These are phyloP conservation scores for Melanotus villosus DNA, from an alignment of 2,888 invertebrate species.

Conservation along the genomic window DNA sequence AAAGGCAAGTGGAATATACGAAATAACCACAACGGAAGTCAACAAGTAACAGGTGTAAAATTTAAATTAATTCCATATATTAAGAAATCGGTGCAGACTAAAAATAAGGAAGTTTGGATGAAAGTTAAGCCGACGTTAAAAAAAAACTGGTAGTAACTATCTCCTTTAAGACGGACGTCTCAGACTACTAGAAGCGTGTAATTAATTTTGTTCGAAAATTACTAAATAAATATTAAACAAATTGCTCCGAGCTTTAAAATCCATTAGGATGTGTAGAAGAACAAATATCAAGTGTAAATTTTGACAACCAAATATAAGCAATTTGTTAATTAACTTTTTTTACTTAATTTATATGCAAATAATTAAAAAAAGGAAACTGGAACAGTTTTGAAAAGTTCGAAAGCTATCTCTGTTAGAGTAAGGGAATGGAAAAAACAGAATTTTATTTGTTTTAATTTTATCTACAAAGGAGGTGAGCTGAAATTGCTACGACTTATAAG, in stretches of 20 bases:
- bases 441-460: too few species aligned
- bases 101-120: background rate
- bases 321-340: slow-evolving; percentile 24
- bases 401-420: too few species aligned
- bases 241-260: slow-evolving; percentile 1
- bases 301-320: background rate
- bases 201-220: slow-evolving; percentile 6
- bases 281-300: background rate
- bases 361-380: background rate
- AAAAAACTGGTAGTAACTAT: slow-evolving; percentile 6
- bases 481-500: too few species aligned
- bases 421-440: too few species aligned
- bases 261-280: slow-evolving; percentile 10
- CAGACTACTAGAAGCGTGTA: background rate
- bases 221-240: slow-evolving; percentile 21
- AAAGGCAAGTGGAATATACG: too few species aligned
- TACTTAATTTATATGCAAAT: background rate
- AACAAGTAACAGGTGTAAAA: background rate
- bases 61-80: background rate
- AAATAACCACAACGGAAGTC: too few species aligned
- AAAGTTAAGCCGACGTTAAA: background rate
- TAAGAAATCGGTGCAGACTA: background rate
- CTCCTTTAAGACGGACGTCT: background rate
- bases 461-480: too few species aligned
- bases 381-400: background rate